Conservation (phyloP, 2,888 invertebrate genomes). For the Brenthis hecate region DNA sequence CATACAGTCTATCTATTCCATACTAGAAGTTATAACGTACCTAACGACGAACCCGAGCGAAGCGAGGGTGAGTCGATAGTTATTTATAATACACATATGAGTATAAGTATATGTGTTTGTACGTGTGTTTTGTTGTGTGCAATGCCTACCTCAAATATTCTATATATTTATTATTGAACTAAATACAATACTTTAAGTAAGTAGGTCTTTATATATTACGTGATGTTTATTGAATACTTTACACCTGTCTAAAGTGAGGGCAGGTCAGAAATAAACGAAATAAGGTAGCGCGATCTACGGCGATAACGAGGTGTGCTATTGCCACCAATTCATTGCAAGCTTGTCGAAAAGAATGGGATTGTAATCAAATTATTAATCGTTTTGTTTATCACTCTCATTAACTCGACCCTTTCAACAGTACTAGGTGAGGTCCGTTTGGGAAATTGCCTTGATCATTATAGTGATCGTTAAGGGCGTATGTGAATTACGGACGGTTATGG, state of each 20-base stretch:
- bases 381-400: constrained; percentile 54
- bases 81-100: too few species aligned
- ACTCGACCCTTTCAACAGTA: constrained; percentile 24
- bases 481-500: background rate
- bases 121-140: too few species aligned
- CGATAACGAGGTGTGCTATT: constrained; percentile 1
- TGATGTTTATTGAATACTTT: too few species aligned
- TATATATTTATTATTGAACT: too few species aligned
- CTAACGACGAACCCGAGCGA: too few species aligned
- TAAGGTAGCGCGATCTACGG: background rate
- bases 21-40: too few species aligned
- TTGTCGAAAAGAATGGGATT: constrained; percentile 6
- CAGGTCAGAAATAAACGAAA: background rate
- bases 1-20: too few species aligned
- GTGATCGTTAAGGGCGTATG: constrained; percentile 6
- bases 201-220: too few species aligned
- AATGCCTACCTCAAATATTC: too few species aligned
- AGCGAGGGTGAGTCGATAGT: too few species aligned
- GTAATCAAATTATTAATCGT: constrained; percentile 19
- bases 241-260: background rate
- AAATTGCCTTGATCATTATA: constrained; percentile 18
- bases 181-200: too few species aligned
- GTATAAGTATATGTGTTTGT: too few species aligned
- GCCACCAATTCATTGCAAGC: constrained; percentile 7
- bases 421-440: constrained; percentile 17